These are phyloP conservation scores for Margaritifera margaritifera DNA, from an alignment of 2,888 invertebrate species.

Conservation along the genomic window DNA sequence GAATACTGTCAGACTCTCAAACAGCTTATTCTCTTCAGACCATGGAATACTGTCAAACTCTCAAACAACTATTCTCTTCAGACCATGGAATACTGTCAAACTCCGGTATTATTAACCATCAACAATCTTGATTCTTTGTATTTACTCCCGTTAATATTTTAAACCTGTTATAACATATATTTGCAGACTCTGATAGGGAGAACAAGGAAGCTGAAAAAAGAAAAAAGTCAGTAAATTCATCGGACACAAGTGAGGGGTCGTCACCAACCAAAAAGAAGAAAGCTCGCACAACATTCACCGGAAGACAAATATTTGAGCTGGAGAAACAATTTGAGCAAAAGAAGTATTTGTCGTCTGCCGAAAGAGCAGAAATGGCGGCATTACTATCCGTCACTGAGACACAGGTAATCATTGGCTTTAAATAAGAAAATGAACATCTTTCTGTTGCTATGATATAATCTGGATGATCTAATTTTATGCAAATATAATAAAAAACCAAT, in stretches of 20 bases:
- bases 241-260: constrained; percentile 19
- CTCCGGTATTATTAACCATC: no score
- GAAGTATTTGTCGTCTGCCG: constrained; percentile 95
- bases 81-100: no score
- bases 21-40: no score
- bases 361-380: constrained; percentile 94
- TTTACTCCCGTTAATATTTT: background rate
- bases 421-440: no score
- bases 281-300: constrained; percentile 95
- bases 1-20: no score
- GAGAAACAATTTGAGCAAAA: constrained; percentile 96
- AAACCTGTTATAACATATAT: background rate
- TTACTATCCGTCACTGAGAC: constrained; percentile 95
- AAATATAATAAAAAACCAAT: no score
- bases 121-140: no score
- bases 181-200: constrained; percentile 32
- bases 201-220: constrained; percentile 25
- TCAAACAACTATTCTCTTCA: no score
- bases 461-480: no score
- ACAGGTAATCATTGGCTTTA: constrained; percentile 79
- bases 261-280: constrained; percentile 77
- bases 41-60: no score
- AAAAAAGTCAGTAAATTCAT: constrained; percentile 21
- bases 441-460: no score
- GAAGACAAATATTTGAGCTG: constrained; percentile 95